Conservation (phyloP, 2,113 vertebrate genomes). For the Okapia johnstoni region DNA sequence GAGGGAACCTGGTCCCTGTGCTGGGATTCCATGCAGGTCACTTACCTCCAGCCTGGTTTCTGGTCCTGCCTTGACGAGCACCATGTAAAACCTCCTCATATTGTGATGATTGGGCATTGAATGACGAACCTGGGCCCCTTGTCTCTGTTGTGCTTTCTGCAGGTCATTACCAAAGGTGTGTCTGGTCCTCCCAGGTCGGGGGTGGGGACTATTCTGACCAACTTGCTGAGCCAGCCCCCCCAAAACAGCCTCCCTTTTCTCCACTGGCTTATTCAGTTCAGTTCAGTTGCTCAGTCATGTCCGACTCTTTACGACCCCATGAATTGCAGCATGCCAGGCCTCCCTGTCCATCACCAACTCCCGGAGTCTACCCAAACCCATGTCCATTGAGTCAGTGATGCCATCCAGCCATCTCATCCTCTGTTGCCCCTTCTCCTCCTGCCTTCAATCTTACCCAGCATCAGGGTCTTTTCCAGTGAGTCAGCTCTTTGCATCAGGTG, state of each 20-base stretch:
- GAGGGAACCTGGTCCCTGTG: background rate
- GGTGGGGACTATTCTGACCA: background rate
- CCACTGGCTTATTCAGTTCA: background rate
- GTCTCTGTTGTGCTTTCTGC: slow-evolving; percentile 24
- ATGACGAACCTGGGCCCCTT: background rate
- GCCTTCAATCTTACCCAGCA: no score
- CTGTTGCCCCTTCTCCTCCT: no score
- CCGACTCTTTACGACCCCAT: no score
- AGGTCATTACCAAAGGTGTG: background rate
- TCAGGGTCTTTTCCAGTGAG: no score
- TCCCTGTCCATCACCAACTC: no score
- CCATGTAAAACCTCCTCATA: background rate
- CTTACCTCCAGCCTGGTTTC: background rate
- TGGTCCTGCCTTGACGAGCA: background rate
- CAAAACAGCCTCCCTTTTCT: background rate
- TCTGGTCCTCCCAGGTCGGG: background rate
- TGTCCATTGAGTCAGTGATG: no score
- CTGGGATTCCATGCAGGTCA: background rate
- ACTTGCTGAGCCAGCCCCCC: background rate
- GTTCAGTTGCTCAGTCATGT: no score
- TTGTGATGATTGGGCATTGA: slow-evolving; percentile 58
- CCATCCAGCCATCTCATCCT: no score
- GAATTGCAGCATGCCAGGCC: no score
- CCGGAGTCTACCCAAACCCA: no score
- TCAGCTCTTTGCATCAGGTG: no score